phyloP scores from a whole-genome alignment of 2,888 invertebrate genomes.

The Dicyrtomina minuta region DNA sequence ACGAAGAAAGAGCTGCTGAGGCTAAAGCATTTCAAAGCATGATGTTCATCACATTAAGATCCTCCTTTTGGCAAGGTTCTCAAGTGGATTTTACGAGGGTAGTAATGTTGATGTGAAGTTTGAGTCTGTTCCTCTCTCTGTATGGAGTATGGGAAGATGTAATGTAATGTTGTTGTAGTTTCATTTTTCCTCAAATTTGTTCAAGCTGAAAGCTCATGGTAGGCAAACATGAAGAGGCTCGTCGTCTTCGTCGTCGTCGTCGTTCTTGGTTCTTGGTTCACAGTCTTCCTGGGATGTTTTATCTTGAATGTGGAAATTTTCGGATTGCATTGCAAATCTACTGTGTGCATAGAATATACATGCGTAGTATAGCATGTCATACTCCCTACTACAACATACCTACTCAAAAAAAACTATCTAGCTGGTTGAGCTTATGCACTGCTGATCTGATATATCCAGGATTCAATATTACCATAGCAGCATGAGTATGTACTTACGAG shows the following conservation, averaged over 20 bases:
- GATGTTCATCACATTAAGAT: conserved; percentile 20
- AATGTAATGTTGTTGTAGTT: conserved; percentile 13
- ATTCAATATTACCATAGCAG: not conserved
- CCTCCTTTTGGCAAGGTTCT: conserved; percentile 26
- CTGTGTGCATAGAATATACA: too few species aligned
- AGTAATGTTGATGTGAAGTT: conserved; percentile 1
- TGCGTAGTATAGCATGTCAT: too few species aligned
- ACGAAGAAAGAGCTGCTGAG: not conserved
- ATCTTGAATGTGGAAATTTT: too few species aligned
- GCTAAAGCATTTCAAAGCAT: not conserved
- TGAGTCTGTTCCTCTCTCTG: not conserved
- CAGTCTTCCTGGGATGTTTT: too few species aligned
- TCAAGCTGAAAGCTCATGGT: conserved; percentile 22
- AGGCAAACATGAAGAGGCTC: conserved; percentile 14
- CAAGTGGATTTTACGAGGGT: conserved; percentile 9
- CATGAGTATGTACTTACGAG: not conserved
- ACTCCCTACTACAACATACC: too few species aligned
- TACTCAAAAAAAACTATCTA: too few species aligned
- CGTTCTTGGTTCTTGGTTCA: too few species aligned
- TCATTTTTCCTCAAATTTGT: conserved; percentile 28
- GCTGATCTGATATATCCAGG: too few species aligned
- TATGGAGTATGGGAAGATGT: not conserved
- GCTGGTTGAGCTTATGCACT: too few species aligned
- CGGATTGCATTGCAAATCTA: too few species aligned
- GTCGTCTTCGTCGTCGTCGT: too few species aligned